Conservation (phyloP, 2,797 vertebrate genomes). For the Nyctibius grandis region DNA sequence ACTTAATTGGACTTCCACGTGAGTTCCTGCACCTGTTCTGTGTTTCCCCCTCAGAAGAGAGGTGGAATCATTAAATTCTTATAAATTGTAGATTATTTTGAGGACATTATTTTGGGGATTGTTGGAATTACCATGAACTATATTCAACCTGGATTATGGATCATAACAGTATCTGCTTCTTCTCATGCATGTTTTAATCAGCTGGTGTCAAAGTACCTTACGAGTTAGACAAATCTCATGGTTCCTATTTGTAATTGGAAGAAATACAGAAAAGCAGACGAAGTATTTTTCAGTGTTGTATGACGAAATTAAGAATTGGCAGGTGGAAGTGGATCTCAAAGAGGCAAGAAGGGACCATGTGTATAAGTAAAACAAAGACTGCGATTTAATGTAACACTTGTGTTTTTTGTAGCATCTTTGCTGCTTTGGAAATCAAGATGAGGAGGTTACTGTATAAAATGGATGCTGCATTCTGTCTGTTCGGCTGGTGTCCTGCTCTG, state of each 20-base stretch:
- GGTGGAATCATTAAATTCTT: neutral
- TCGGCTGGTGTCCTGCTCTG: neutral
- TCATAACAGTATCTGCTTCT: neutral
- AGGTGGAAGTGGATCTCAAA: neutral
- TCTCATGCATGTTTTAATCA: neutral
- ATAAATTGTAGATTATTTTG: neutral
- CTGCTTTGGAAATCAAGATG: neutral
- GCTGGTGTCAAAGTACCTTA: neutral
- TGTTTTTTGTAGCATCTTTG: neutral
- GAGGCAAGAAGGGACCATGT: neutral
- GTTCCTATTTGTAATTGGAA: neutral
- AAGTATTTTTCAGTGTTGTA: neutral
- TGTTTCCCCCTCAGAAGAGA: neutral
- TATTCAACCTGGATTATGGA: neutral
- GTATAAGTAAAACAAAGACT: neutral
- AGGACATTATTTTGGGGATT: neutral
- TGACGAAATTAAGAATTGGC: neutral
- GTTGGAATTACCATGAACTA: neutral
- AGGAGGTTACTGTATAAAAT: neutral
- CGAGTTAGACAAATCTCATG: accelerated
- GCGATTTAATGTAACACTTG: accelerated
- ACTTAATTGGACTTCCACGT: neutral
- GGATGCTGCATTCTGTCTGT: neutral
- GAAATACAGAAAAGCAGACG: neutral
- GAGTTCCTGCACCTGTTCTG: neutral